Conservation (phyloP, 2,797 vertebrate genomes). For the Manis pentadactyla region DNA sequence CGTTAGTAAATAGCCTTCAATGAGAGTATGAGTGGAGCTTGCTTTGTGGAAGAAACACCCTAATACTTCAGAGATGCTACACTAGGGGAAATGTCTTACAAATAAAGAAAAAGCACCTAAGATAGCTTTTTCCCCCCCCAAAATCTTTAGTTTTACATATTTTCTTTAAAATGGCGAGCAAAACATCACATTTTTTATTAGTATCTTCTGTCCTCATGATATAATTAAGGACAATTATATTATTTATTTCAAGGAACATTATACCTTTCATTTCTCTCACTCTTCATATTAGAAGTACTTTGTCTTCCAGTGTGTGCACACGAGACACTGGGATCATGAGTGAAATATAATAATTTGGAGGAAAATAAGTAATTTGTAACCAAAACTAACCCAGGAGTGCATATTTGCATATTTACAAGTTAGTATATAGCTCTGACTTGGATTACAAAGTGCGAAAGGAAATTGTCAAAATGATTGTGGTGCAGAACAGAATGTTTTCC, state of each 20-base stretch:
- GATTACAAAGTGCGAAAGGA: conserved; percentile 90
- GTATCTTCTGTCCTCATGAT: conserved; percentile 85
- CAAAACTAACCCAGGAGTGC: conserved; percentile 86
- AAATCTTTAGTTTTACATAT: conserved; percentile 85
- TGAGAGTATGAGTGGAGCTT: conserved; percentile 77
- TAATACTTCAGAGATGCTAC: conserved; percentile 82
- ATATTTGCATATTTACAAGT: conserved; percentile 91
- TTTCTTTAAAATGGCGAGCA: conserved; percentile 87
- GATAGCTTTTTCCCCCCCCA: conserved; percentile 77
- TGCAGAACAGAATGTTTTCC: conserved; percentile 90
- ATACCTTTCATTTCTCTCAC: conserved; percentile 83
- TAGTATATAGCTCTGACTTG: conserved; percentile 90
- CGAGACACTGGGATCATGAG: conserved; percentile 83
- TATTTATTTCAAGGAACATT: conserved; percentile 85
- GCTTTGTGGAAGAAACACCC: conserved; percentile 84
- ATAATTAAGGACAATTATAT: conserved; percentile 85
- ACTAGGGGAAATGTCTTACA: conserved; percentile 75
- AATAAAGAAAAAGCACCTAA: conserved; percentile 86
- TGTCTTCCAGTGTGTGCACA: conserved; percentile 79
- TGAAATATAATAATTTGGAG: conserved; percentile 82
- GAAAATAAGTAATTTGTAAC: conserved; percentile 85
- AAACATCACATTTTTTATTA: conserved; percentile 88
- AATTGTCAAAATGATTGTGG: conserved; percentile 92
- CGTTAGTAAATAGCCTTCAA: conserved; percentile 81
- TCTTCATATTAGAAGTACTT: conserved; percentile 83